phyloP scores from a whole-genome alignment of 1,140 invertebrate species.

The Zaprionus taronus region DNA sequence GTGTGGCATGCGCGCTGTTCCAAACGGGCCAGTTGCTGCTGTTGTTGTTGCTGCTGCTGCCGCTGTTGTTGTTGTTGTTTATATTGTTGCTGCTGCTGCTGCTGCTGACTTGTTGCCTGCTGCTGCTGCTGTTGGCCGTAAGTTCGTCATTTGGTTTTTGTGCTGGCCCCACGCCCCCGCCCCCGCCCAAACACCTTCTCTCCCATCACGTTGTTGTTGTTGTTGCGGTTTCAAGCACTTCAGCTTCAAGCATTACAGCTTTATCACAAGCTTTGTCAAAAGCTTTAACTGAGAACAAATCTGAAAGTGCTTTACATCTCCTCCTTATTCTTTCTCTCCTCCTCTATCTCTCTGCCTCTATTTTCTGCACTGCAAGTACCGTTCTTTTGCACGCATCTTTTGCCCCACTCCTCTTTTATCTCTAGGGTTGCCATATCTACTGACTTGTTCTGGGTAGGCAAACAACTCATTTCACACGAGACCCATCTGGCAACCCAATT shows the following conservation, averaged over 20 bases:
- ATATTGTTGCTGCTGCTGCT: constrained; percentile 52
- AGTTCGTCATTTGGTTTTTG: constrained; percentile 78
- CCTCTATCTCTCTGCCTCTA: neutral
- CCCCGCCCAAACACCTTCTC: constrained; percentile 58
- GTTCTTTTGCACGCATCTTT: neutral
- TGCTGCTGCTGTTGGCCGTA: constrained; percentile 75
- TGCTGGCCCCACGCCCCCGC: constrained; percentile 45
- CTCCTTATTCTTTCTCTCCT: neutral
- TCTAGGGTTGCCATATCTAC: too few species aligned
- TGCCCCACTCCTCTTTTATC: neutral
- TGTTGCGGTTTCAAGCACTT: constrained; percentile 37
- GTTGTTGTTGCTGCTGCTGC: constrained; percentile 53
- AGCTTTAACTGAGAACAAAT: constrained; percentile 36
- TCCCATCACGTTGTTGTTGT: constrained; percentile 41
- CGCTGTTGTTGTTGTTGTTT: constrained; percentile 47
- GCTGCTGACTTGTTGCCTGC: constrained; percentile 49
- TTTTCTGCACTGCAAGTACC: too few species aligned
- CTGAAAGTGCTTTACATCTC: neutral
- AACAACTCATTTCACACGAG: too few species aligned
- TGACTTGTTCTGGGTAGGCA: too few species aligned
- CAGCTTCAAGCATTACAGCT: constrained; percentile 41
- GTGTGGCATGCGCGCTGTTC: constrained; percentile 83
- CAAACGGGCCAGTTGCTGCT: constrained; percentile 78
- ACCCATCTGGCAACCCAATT: too few species aligned
- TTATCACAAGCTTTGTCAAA: constrained; percentile 38